These are phyloP conservation scores for Cyanocitta stelleri DNA, from an alignment of 2,113 vertebrate species.

Conservation along the genomic window DNA sequence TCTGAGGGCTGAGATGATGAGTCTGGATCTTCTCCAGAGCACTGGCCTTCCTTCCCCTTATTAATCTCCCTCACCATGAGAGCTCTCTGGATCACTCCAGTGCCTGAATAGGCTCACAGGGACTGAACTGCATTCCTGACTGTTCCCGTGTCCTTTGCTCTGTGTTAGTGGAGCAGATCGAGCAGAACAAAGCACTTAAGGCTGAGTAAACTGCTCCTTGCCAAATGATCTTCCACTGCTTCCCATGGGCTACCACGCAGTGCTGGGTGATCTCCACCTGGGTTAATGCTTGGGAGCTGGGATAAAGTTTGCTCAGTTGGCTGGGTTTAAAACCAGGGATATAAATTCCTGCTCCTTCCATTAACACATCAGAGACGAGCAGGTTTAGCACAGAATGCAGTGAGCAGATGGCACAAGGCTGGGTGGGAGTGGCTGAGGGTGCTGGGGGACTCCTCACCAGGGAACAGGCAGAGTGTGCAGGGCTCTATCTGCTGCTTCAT, in stretches of 20 bases:
- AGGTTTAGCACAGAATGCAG: neutral
- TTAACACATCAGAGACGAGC: neutral
- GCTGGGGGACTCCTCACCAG: neutral
- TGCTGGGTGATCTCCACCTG: neutral
- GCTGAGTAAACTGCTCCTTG: neutral
- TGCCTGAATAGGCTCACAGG: neutral
- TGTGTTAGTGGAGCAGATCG: neutral
- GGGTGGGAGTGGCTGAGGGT: neutral
- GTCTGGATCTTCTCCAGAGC: neutral
- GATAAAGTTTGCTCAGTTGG: neutral
- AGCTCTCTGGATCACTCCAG: neutral
- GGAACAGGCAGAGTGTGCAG: neutral
- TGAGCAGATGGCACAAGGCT: neutral
- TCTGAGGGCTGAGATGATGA: neutral
- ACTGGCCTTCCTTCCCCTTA: neutral
- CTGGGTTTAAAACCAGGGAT: neutral
- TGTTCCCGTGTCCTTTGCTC: neutral
- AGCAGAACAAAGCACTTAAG: neutral
- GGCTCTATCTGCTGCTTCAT: neutral
- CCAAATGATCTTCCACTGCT: neutral
- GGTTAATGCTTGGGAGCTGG: neutral
- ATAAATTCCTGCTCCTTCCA: neutral
- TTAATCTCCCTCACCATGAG: neutral
- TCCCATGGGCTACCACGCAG: neutral
- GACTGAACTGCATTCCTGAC: neutral